A percentile compares a stretch with the other conserved stretches of the same genome.
phyloP scores from a whole-genome alignment of 1,140 invertebrate genomes.

The Drosophila bifasciata region DNA sequence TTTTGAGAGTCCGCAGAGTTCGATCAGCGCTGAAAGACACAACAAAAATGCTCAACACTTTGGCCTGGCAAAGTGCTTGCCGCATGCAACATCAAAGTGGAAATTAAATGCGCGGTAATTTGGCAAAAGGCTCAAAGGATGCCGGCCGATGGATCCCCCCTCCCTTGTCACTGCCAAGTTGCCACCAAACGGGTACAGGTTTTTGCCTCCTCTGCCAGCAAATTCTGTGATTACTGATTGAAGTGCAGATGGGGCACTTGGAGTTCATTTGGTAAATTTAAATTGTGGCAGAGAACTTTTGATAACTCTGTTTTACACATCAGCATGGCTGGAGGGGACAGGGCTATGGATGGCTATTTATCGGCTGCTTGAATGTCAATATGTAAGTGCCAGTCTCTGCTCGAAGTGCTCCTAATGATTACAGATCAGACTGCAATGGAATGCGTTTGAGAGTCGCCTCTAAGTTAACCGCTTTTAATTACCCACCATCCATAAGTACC shows the following conservation, averaged over 20 bases:
- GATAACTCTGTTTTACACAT: conserved; percentile 64
- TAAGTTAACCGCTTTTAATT: conserved; percentile 35
- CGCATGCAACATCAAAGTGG: conserved; percentile 83
- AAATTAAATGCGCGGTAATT: conserved; percentile 83
- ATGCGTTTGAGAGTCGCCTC: conserved; percentile 30
- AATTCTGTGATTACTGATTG: conserved; percentile 78
- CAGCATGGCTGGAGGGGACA: conserved; percentile 5
- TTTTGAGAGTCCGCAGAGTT: conserved; percentile 42
- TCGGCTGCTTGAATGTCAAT: conserved; percentile 15
- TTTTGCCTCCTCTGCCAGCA: conserved; percentile 45
- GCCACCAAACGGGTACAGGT: conserved; percentile 74
- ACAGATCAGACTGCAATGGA: conserved; percentile 6
- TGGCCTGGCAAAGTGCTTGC: conserved; percentile 59
- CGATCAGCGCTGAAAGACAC: conserved; percentile 38
- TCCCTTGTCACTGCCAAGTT: conserved; percentile 59
- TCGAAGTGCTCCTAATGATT: conserved; percentile 1
- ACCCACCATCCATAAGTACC: conserved; percentile 26
- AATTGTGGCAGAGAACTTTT: conserved; percentile 57
- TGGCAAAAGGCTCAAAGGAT: conserved; percentile 83
- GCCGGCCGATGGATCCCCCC: conserved; percentile 49
- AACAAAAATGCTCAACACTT: conserved; percentile 57
- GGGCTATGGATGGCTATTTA: conserved; percentile 23
- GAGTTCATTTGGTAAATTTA: conserved; percentile 66
- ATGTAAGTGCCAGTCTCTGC: conserved; percentile 22
- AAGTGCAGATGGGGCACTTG: conserved; percentile 53